phyloP scores from a whole-genome alignment of 2,888 invertebrate genomes.

The Drosophila mettleri region DNA sequence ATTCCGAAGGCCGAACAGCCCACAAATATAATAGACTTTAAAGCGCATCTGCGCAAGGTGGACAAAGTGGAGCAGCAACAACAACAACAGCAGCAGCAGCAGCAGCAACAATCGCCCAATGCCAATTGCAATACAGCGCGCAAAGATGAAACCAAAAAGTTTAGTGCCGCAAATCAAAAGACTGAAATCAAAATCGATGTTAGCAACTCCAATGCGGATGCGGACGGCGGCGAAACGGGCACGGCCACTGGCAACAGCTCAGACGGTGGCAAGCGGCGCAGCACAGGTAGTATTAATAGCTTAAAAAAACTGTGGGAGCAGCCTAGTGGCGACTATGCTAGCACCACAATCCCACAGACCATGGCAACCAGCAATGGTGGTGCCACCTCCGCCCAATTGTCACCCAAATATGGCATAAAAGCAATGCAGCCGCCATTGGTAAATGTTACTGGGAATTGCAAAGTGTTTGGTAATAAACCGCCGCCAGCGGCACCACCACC shows the following conservation, averaged over 20 bases:
- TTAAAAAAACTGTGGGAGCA: conserved; percentile 97
- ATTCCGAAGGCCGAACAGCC: conserved; percentile 86
- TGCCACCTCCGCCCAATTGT: conserved; percentile 65
- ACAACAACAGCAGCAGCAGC: conserved; percentile 17
- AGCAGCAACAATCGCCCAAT: conserved; percentile 49
- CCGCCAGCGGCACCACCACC: conserved; percentile 83
- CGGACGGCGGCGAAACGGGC: conserved; percentile 36
- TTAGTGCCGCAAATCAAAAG: conserved; percentile 81
- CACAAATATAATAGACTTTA: conserved; percentile 91
- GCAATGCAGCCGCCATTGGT: conserved; percentile 74
- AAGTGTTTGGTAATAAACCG: conserved; percentile 76
- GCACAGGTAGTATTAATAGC: conserved; percentile 96
- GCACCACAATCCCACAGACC: conserved; percentile 67
- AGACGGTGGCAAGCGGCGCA: conserved; percentile 92
- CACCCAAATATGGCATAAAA: conserved; percentile 87
- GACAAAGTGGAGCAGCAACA: conserved; percentile 85
- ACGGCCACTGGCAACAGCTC: conserved; percentile 35
- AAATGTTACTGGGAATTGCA: conserved; percentile 21
- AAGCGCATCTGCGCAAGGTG: conserved; percentile 93
- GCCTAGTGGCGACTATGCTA: conserved; percentile 75
- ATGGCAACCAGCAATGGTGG: conserved; percentile 30
- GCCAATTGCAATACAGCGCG: conserved; percentile 57
- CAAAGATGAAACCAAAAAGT: conserved; percentile 62
- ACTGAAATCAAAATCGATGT: conserved; percentile 86
- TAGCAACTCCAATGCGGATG: conserved; percentile 61